Evolutionary conservation across 2,113 vertebrate genomes (phyloP).

Genomic region (cat (Felis catus)): F.catus_Fca126_mat1.0 CM031415.1:69392001-69392500

Average conservation of each 20-base stretch:
- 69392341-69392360: not conserved
- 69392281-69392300: not conserved
- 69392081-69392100: not conserved
- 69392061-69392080: not conserved
- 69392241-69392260: not conserved
- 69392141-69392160: not conserved
- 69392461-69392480: not conserved
- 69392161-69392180: not conserved
- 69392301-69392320: not conserved
- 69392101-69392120: not conserved
- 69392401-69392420: not conserved
- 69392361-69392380: not conserved
- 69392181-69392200: not conserved
- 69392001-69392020: not conserved
- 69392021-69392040: not conserved
- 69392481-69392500: not conserved
- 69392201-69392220: not conserved
- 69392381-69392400: not conserved
- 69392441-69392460: not conserved
- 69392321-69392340: not conserved
- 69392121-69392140: not conserved
- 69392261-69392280: not conserved
- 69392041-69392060: not conserved
- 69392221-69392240: conserved; percentile 10
- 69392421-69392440: no score